phyloP scores from a whole-genome alignment of 2,113 vertebrate species.

The Myrmophylax atrothorax region DNA sequence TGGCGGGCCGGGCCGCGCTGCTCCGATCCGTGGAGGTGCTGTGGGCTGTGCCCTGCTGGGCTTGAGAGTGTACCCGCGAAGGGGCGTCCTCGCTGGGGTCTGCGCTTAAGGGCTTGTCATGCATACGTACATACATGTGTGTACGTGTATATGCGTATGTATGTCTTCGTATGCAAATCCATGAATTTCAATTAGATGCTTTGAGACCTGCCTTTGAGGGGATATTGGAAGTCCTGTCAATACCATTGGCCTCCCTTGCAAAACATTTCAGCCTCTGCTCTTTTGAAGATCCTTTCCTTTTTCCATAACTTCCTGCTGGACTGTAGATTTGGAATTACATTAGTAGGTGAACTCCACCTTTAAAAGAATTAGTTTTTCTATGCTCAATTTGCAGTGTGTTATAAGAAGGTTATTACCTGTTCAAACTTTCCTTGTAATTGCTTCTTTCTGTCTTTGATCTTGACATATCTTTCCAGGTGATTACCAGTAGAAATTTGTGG shows the following conservation, averaged over 20 bases:
- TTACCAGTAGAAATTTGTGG: neutral
- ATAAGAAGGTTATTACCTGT: neutral
- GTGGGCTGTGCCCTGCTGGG: neutral
- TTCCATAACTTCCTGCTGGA: neutral
- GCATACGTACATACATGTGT: rapidly evolving
- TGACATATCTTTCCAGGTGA: neutral
- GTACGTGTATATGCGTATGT: rapidly evolving
- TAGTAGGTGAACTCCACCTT: neutral
- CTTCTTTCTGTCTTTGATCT: neutral
- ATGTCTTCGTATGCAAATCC: neutral
- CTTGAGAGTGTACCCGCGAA: rapidly evolving
- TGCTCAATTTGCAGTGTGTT: neutral
- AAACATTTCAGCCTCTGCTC: neutral
- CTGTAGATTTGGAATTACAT: neutral
- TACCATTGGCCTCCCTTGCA: neutral
- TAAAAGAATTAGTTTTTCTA: neutral
- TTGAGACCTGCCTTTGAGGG: neutral
- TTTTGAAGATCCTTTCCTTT: neutral
- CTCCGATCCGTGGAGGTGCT: neutral
- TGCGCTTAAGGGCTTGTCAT: neutral
- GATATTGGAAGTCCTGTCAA: neutral
- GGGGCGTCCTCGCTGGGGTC: neutral
- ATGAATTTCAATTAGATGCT: neutral
- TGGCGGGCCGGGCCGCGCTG: neutral
- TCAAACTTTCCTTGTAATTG: neutral